Evolutionary conservation across 2,888 invertebrate species (phyloP).

Genomic region (Ischnura elegans): DNA sequence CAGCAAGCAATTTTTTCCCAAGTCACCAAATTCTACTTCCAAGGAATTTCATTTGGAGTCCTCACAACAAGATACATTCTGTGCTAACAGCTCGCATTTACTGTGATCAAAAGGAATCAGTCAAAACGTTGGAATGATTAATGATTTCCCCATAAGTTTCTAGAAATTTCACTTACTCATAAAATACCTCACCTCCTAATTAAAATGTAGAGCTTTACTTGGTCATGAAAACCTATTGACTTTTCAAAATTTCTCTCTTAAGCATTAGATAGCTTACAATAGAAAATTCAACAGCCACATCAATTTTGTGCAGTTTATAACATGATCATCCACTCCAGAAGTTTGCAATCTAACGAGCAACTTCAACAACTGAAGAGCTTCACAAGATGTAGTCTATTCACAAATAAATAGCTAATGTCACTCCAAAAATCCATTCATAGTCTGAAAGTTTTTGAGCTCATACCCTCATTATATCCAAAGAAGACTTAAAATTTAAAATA

Average conservation of each 20-base stretch:
- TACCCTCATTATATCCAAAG: conserved; percentile 18
- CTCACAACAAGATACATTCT: too few relatives aligned
- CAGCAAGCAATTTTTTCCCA: background rate
- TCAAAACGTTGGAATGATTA: background rate
- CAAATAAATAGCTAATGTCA: background rate
- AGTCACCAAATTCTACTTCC: background rate
- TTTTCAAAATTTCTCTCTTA: background rate
- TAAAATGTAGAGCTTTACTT: background rate
- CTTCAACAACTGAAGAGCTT: background rate
- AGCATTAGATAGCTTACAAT: background rate
- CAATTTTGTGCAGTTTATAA: background rate
- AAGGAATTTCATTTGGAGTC: background rate
- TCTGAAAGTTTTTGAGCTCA: background rate
- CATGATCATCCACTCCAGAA: background rate
- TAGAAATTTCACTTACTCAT: background rate
- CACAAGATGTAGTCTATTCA: background rate
- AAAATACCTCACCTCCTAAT: conserved; percentile 5
- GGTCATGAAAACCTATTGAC: background rate
- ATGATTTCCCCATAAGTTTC: background rate
- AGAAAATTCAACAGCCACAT: background rate
- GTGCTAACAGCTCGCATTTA: background rate
- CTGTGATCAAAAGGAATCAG: background rate
- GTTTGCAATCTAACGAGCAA: background rate
- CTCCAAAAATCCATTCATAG: background rate
- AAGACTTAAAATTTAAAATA: too few relatives aligned